Evolutionary conservation across 30 jellyfish, hydroid and myxozoan species (phyloP).

Genomic region (Hydra vulgaris): DNA sequence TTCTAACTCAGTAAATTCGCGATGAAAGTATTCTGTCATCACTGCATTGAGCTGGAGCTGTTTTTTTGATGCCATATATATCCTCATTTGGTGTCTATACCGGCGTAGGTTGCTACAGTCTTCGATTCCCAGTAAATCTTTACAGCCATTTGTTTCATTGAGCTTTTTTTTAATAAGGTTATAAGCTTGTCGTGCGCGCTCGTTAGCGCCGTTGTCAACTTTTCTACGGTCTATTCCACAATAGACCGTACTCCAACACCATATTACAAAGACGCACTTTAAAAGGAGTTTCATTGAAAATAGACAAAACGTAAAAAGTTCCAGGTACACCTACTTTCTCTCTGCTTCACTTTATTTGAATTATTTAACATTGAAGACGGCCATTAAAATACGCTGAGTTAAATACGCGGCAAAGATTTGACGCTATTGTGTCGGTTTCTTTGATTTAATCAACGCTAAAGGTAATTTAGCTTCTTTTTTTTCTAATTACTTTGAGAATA

Average conservation of each 20-base stretch:
- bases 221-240: background rate
- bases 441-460: slow-evolving; percentile 15
- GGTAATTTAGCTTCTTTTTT: background rate
- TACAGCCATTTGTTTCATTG: slow-evolving; percentile 2
- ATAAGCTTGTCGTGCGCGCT: background rate
- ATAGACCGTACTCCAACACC: background rate
- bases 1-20: slow-evolving; percentile 32
- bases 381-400: background rate
- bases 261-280: background rate
- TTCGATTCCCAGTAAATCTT: background rate
- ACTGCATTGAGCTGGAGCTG: background rate
- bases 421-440: slow-evolving; percentile 32
- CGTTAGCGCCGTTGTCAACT: background rate
- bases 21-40: background rate
- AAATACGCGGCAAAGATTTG: slow-evolving; percentile 4
- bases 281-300: background rate
- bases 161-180: background rate
- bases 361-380: background rate
- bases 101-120: background rate
- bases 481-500: background rate
- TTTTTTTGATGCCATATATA: slow-evolving; percentile 9
- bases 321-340: background rate
- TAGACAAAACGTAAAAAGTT: background rate
- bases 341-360: background rate
- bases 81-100: slow-evolving; percentile 2